Percentiles rank a stretch among this genome's conserved stretches.
These are phyloP conservation scores for Bolinopsis microptera DNA, from an alignment of 37 sponge, comb jelly and placozoan genomes.

Conservation along the genomic window DNA sequence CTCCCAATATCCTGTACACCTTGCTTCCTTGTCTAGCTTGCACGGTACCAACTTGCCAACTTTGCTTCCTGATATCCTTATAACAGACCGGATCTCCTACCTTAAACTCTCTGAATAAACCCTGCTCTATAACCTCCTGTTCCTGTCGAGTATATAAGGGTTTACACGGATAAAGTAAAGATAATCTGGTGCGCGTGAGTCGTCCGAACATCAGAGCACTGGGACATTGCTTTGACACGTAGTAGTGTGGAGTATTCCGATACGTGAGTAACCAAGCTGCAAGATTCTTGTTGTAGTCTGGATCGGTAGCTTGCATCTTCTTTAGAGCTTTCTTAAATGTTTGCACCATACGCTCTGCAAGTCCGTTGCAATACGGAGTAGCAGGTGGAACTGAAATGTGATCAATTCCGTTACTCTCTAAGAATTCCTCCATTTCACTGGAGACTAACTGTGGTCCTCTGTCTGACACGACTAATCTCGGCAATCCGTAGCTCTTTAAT, in stretches of 20 bases:
- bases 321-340: neutral
- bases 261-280: neutral
- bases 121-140: neutral
- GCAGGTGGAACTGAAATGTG: neutral
- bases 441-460: conserved; percentile 11
- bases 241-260: neutral
- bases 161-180: neutral
- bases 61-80: neutral
- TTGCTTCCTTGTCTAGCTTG: neutral
- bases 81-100: neutral
- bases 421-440: conserved; percentile 20
- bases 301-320: neutral
- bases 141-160: neutral
- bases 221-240: neutral
- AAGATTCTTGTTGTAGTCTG: neutral
- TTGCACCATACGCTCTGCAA: conserved; percentile 10
- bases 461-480: neutral
- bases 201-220: neutral
- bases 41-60: neutral
- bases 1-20: neutral
- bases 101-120: neutral
- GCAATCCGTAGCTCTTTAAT: conserved; percentile 20
- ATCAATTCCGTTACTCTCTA: conserved; percentile 4
- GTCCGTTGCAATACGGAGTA: neutral
- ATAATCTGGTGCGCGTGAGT: neutral